These are phyloP conservation scores for Phocoena phocoena DNA, from an alignment of 2,113 vertebrate species.

Conservation along the genomic window DNA sequence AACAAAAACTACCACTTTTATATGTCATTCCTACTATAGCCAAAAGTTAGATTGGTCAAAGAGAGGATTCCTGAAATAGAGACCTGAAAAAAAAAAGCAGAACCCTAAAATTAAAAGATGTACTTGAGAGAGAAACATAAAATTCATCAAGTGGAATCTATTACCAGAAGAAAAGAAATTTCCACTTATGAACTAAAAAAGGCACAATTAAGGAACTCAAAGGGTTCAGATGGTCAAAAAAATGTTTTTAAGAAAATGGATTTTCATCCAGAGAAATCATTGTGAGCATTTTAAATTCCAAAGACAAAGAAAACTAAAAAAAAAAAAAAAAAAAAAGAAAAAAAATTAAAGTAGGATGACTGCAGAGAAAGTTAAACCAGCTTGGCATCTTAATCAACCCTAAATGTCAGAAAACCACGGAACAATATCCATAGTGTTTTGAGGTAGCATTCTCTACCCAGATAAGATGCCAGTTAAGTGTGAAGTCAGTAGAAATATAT, in stretches of 20 bases:
- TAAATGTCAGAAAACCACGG: not conserved
- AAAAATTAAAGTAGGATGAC: not conserved
- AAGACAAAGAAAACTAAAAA: not conserved
- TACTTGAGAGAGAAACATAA: not conserved
- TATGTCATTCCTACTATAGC: not conserved
- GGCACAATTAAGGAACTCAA: not conserved
- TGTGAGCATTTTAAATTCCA: slow-evolving; percentile 4
- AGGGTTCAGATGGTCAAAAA: not conserved
- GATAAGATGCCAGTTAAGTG: not conserved
- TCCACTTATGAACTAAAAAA: not conserved
- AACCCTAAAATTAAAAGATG: not conserved
- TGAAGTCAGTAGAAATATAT: not conserved
- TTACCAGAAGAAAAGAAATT: not conserved
- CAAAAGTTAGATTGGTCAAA: not conserved
- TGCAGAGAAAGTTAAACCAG: not conserved
- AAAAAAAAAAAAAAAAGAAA: not conserved
- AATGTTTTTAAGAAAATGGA: not conserved
- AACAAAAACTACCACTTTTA: not conserved
- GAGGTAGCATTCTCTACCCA: not conserved
- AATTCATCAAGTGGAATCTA: not conserved
- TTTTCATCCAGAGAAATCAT: not conserved
- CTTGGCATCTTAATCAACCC: not conserved
- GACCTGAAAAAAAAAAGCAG: not conserved
- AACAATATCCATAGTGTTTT: not conserved
- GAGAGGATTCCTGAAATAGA: not conserved